Percentiles rank a stretch among this genome's conserved stretches.
Conservation (phyloP, 2,888 invertebrate genomes). For the Uropetala carovei region DNA sequence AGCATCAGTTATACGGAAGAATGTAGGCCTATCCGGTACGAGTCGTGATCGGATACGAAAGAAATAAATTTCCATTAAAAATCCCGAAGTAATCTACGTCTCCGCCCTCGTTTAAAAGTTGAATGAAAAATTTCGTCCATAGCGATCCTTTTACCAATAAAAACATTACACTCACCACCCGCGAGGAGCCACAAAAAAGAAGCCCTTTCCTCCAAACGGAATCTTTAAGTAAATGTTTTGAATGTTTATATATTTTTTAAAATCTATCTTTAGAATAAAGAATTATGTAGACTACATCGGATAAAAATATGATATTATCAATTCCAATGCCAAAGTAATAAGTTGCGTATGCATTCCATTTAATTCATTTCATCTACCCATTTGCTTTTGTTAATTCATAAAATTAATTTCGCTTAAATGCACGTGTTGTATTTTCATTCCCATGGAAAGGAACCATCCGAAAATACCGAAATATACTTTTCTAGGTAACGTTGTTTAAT, state of each 20-base stretch:
- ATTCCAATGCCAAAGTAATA: neutral
- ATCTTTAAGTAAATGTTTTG: neutral
- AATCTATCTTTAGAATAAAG: neutral
- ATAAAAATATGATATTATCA: too few species aligned
- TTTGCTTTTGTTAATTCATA: neutral
- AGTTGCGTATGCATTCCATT: neutral
- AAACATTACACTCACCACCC: neutral
- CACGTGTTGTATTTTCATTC: neutral
- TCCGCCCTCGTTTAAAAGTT: neutral
- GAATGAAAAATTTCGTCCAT: constrained; percentile 13
- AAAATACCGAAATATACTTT: neutral
- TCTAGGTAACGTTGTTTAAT: neutral
- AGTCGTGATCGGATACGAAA: constrained; percentile 5
- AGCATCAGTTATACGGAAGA: neutral
- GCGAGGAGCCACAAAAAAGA: too few species aligned
- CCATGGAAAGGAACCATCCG: neutral
- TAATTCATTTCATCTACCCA: neutral
- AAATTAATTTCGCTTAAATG: neutral
- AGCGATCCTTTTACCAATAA: neutral
- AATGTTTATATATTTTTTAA: neutral
- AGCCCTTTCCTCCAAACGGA: neutral
- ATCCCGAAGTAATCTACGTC: neutral
- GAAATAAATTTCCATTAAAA: constrained; percentile 7
- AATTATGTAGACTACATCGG: neutral
- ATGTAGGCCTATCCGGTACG: neutral